phyloP scores from a whole-genome alignment of 2,888 invertebrate genomes.

The Leucophenga montana region DNA sequence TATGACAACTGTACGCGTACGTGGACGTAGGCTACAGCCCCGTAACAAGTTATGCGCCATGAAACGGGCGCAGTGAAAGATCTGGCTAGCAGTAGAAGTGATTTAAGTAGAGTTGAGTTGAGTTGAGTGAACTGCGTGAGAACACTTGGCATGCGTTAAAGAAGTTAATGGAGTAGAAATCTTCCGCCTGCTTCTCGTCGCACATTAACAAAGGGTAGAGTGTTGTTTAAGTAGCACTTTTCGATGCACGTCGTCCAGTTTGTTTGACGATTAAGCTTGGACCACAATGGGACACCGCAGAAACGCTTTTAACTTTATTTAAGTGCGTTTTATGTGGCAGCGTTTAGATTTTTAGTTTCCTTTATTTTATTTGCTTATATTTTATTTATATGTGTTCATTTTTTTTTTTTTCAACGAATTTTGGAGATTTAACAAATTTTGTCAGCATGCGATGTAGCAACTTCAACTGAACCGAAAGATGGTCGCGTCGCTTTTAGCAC shows the following conservation, averaged over 20 bases:
- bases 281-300: background rate
- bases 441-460: no score
- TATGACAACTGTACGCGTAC: slow-evolving; percentile 18
- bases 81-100: slow-evolving; percentile 28
- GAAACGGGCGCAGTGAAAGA: no score
- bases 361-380: no score
- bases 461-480: no score
- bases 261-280: background rate
- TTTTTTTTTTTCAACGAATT: background rate
- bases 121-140: slow-evolving; percentile 54
- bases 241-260: slow-evolving; percentile 1
- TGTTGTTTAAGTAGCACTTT: background rate
- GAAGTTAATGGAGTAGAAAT: slow-evolving; percentile 65
- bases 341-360: background rate
- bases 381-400: no score
- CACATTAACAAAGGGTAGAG: background rate
- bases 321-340: slow-evolving; percentile 7
- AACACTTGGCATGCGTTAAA: slow-evolving; percentile 33
- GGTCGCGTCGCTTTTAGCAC: no score
- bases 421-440: background rate
- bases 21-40: slow-evolving; percentile 3
- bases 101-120: slow-evolving; percentile 34
- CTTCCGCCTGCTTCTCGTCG: background rate
- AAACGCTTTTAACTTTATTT: slow-evolving; percentile 8
- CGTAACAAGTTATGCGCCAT: background rate